A percentile compares a stretch with the other conserved stretches of the same genome.
phyloP scores from a whole-genome alignment of 2,113 vertebrate species.

The Tringa solitaria region DNA sequence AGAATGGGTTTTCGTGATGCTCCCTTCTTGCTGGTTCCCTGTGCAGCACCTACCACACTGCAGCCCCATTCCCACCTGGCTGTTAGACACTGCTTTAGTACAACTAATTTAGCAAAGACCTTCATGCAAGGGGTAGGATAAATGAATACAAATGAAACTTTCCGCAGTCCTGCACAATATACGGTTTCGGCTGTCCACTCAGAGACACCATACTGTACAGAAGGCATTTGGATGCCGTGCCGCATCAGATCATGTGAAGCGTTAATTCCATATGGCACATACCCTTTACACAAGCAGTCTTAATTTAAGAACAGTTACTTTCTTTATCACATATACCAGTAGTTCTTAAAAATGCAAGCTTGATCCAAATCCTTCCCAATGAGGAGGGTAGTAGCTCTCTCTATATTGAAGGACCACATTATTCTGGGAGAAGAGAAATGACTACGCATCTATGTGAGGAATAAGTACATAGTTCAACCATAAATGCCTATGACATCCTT shows the following conservation, averaged over 20 bases:
- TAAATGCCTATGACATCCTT: neutral
- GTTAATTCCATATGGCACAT: neutral
- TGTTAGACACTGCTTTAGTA: neutral
- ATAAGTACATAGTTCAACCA: neutral
- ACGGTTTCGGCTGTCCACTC: rapidly evolving
- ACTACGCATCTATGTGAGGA: neutral
- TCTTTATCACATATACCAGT: neutral
- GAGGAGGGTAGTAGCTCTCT: neutral
- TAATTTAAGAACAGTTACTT: neutral
- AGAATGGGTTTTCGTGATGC: neutral
- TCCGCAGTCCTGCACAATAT: neutral
- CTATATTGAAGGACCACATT: neutral
- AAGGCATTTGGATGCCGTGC: neutral
- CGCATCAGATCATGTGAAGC: rapidly evolving
- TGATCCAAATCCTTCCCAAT: neutral
- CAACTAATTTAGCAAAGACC: neutral
- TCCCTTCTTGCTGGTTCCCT: neutral
- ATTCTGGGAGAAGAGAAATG: neutral
- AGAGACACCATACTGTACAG: neutral
- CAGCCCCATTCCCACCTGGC: neutral
- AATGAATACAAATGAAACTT: neutral
- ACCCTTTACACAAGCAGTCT: neutral
- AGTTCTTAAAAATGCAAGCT: neutral
- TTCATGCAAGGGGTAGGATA: neutral
- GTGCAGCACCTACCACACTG: neutral